Base-by-base conservation (phyloP, 2,888 invertebrate genomes). In the Idaea aversata region DNA sequence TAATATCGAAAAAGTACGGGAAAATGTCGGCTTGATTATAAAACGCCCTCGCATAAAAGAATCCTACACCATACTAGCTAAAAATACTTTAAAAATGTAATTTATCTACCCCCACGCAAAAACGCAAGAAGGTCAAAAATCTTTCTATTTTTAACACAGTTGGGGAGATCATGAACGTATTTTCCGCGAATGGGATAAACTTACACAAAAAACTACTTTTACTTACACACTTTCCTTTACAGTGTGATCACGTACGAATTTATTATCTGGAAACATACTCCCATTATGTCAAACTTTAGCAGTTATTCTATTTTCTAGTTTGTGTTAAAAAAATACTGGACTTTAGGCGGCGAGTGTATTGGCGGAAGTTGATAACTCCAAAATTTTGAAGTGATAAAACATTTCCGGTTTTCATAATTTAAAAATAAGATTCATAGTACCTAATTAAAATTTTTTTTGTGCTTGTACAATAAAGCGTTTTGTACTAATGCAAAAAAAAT, bases 191-290 rank as follows among this genome's bases (percentile, higher is more conserved):
- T 47, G 38, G 47, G 47, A 13, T 62, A 65, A 65, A 63, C 63
- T 63, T 65, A 47, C 47, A 47, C 47, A 47, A 47, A 47, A 63
- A 59, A 59, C 61, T 63, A n/a, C 63, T 63, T 65, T 65, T 63
- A 59, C 35, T 64, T 47, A 47, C 60, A 59, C 59, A 64, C 57
- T 57, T 63, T 61, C 62, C 25, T 65, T 70, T 61, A 64, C 64
- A 68, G 60, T 63, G 58, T 38, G 60, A 58, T 65, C 68, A 68
- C 68, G 70, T 70, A 38, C 65, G 64, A 61, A 62, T 65, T 63
- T 65, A 70, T 68, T 64, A 64, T 63, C 63, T 63, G 58, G 61
- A 67, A 65, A 66, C 65, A 65, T 62, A 38, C 34, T 47, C 63
- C 16, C 62, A 61, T 62, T 61, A 59, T 61, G 60, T 61, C 61